These are phyloP conservation scores for Plagodis dolabraria DNA, from an alignment of 2,888 invertebrate species.

Conservation along the genomic window DNA sequence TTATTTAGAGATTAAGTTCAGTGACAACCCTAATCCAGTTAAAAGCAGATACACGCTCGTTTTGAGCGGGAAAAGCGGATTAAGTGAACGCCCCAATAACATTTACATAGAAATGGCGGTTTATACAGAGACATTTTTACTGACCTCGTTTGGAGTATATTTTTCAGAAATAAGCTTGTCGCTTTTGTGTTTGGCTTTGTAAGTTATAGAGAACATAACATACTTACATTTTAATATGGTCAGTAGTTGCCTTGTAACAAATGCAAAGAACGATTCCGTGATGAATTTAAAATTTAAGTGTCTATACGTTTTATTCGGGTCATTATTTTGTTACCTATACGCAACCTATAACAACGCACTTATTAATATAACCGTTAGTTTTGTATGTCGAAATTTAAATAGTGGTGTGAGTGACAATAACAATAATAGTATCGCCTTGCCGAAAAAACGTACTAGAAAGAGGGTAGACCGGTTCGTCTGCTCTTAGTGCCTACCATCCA, in stretches of 20 bases:
- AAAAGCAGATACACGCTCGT: slow-evolving; percentile 73
- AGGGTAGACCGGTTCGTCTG: too few relatives aligned
- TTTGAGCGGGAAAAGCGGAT: slow-evolving; percentile 72
- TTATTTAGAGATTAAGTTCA: slow-evolving; percentile 40
- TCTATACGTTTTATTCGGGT: too few relatives aligned
- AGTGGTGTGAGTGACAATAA: too few relatives aligned
- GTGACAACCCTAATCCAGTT: slow-evolving; percentile 74
- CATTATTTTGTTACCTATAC: too few relatives aligned
- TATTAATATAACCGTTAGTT: too few relatives aligned
- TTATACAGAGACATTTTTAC: slow-evolving; percentile 70
- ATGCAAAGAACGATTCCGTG: too few relatives aligned
- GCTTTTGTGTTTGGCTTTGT: slow-evolving; percentile 37
- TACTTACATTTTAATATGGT: background rate
- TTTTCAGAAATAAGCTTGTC: slow-evolving; percentile 53
- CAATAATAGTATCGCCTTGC: too few relatives aligned
- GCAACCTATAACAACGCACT: background rate
- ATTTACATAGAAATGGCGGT: slow-evolving; percentile 79
- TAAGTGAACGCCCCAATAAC: slow-evolving; percentile 77
- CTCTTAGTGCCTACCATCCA: too few relatives aligned
- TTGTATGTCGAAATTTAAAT: too few relatives aligned
- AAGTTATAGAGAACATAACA: slow-evolving; percentile 1
- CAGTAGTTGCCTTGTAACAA: too few relatives aligned
- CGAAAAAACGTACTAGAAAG: too few relatives aligned
- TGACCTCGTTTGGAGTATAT: slow-evolving; percentile 65
- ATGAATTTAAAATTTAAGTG: too few relatives aligned